These are phyloP conservation scores for Astur gentilis DNA, from an alignment of 2,113 vertebrate genomes.

Conservation along the genomic window DNA sequence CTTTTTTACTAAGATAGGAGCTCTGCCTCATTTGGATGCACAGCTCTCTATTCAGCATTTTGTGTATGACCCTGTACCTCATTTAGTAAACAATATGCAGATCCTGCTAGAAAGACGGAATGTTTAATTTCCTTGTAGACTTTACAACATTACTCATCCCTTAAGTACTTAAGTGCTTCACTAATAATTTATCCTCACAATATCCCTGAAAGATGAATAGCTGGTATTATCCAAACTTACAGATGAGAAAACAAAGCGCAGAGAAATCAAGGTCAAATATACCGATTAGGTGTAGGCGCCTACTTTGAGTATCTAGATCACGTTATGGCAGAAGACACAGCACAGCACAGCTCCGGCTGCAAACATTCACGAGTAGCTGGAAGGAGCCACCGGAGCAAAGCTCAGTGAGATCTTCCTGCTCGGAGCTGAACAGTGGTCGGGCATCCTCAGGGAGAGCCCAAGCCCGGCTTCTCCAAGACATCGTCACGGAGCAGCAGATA, in stretches of 20 bases:
- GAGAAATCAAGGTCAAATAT: constrained; percentile 23
- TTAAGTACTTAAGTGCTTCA: constrained; percentile 41
- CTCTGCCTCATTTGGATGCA: constrained; percentile 27
- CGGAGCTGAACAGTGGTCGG: neutral
- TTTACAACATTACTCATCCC: constrained; percentile 34
- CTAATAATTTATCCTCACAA: constrained; percentile 53
- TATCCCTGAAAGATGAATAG: constrained; percentile 21
- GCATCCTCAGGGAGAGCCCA: neutral
- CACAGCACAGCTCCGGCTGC: neutral
- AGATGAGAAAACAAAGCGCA: constrained; percentile 21
- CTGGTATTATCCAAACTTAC: constrained; percentile 33
- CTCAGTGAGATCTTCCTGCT: neutral
- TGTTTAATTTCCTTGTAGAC: constrained; percentile 45
- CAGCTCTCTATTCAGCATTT: neutral
- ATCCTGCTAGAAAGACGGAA: constrained; percentile 36
- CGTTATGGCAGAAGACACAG: neutral
- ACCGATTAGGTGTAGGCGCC: neutral
- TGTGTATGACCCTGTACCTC: neutral
- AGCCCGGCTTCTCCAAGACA: neutral
- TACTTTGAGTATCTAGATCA: neutral
- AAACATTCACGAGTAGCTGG: neutral
- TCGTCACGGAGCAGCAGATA: neutral
- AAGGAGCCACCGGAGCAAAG: neutral
- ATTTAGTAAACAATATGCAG: constrained; percentile 37
- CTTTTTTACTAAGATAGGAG: neutral